Conservation (phyloP, 2,797 vertebrate species). For the Melanotaenia maccullochi region DNA sequence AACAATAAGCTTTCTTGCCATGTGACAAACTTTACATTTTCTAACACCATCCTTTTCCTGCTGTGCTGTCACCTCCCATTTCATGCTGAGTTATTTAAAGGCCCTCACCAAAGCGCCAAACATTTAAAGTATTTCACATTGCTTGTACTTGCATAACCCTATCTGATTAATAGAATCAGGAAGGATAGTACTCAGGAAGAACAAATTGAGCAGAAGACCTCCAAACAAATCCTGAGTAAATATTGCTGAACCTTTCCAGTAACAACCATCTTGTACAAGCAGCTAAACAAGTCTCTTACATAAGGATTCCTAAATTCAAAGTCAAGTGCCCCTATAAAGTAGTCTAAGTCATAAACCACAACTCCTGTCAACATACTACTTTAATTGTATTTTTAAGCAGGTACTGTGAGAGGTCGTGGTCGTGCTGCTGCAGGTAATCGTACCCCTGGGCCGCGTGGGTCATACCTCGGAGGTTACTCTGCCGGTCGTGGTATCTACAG, state of each 20-base stretch:
- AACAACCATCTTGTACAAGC: background rate
- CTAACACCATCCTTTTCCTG: constrained; percentile 79
- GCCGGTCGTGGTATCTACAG: constrained; percentile 99
- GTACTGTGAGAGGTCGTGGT: constrained; percentile 97
- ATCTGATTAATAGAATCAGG: constrained; percentile 25
- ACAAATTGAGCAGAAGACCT: constrained; percentile 23
- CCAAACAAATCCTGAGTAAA: background rate
- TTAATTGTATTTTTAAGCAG: constrained; percentile 94
- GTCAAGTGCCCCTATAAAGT: constrained; percentile 31
- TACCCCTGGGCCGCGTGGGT: constrained; percentile 94
- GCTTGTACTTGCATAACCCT: constrained; percentile 5
- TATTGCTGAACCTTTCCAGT: constrained; percentile 7
- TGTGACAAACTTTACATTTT: constrained; percentile 75
- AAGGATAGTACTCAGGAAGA: constrained; percentile 19
- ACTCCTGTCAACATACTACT: constrained; percentile 72
- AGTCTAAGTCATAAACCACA: constrained; percentile 49
- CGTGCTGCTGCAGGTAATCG: constrained; percentile 94
- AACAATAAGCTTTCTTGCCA: constrained; percentile 78
- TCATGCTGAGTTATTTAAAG: constrained; percentile 62
- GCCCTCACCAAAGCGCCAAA: constrained; percentile 35
- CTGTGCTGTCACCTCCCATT: constrained; percentile 72
- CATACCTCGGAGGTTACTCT: constrained; percentile 99
- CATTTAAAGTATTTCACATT: constrained; percentile 21
- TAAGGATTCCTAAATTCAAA: constrained; percentile 12
- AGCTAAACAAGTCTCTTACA: constrained; percentile 5